Percentiles rank a stretch among this genome's conserved stretches.
Evolutionary conservation across 1,140 invertebrate species (phyloP).

Genomic region (Rhagoletis pomonella): DNA sequence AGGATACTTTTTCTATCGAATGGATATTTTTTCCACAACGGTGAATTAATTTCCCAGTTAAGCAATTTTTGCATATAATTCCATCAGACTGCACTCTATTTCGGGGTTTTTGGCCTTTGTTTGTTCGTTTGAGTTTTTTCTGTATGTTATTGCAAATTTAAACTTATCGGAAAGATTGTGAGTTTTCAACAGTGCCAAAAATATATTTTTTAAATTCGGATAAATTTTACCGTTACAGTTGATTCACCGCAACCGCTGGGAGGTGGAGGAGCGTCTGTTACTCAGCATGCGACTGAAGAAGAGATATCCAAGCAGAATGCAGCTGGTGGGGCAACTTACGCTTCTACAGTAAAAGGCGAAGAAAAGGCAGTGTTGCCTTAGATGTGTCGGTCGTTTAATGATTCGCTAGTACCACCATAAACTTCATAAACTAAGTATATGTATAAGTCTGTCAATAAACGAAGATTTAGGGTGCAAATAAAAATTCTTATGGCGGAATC

Average conservation of each 20-base stretch:
- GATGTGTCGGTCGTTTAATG: neutral
- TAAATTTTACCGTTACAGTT: conserved; percentile 62
- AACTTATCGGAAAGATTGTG: too few relatives aligned
- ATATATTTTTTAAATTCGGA: neutral
- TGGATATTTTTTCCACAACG: too few relatives aligned
- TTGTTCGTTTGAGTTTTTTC: too few relatives aligned
- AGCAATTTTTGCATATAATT: too few relatives aligned
- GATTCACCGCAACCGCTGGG: conserved; percentile 69
- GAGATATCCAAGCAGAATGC: conserved; percentile 54
- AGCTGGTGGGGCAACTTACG: conserved; percentile 64
- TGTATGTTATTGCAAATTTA: too few relatives aligned
- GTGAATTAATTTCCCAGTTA: too few relatives aligned
- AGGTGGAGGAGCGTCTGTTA: conserved; percentile 63
- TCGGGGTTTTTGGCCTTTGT: too few relatives aligned
- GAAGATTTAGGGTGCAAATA: neutral
- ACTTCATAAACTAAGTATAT: conserved; percentile 13
- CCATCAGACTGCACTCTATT: too few relatives aligned
- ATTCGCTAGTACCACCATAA: conserved; percentile 1
- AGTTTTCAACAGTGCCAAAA: too few relatives aligned
- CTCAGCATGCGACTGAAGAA: conserved; percentile 28
- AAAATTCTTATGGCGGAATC: too few relatives aligned
- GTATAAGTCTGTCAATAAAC: conserved; percentile 16
- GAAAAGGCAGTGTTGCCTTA: conserved; percentile 57
- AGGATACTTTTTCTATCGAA: too few relatives aligned
- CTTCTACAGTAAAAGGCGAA: conserved; percentile 70